phyloP scores from a whole-genome alignment of 2,888 invertebrate genomes.

The Oscheius sp. region DNA sequence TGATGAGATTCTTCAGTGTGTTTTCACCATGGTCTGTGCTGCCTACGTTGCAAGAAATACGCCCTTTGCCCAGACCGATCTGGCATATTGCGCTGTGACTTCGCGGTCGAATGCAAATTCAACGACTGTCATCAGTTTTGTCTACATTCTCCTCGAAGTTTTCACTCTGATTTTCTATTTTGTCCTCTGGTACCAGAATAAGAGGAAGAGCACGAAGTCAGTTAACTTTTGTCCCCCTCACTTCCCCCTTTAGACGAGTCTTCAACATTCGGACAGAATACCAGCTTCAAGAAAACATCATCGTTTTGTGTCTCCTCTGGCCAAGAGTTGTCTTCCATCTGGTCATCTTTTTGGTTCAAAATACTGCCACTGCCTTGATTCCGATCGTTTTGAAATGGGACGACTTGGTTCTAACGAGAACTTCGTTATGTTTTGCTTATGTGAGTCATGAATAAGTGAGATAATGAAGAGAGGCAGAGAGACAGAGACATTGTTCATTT shows the following conservation, averaged over 20 bases:
- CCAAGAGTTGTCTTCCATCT: slow-evolving; percentile 15
- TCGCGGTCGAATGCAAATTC: no score
- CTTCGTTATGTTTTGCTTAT: background rate
- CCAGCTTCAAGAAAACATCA: slow-evolving; percentile 20
- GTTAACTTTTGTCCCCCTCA: background rate
- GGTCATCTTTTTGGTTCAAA: background rate
- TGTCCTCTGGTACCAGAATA: background rate
- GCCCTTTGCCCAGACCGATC: no score
- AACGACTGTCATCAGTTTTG: no score
- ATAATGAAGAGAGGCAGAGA: no score
- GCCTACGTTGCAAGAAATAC: no score
- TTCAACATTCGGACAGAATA: slow-evolving; percentile 6
- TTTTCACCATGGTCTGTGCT: no score
- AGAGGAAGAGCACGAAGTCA: background rate
- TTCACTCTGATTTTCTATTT: background rate
- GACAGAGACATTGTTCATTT: background rate
- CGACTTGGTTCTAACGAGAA: background rate
- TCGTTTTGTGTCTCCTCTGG: background rate
- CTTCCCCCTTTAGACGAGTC: slow-evolving; percentile 5
- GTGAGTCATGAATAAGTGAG: background rate
- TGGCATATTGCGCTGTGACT: no score
- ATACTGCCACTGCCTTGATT: background rate
- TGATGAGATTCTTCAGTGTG: no score
- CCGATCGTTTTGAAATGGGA: background rate
- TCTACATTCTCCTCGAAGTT: no score